A percentile compares a stretch with the other conserved stretches of the same genome.
These are phyloP conservation scores for Napeogenes inachia DNA, from an alignment of 2,888 invertebrate genomes.

Conservation along the genomic window DNA sequence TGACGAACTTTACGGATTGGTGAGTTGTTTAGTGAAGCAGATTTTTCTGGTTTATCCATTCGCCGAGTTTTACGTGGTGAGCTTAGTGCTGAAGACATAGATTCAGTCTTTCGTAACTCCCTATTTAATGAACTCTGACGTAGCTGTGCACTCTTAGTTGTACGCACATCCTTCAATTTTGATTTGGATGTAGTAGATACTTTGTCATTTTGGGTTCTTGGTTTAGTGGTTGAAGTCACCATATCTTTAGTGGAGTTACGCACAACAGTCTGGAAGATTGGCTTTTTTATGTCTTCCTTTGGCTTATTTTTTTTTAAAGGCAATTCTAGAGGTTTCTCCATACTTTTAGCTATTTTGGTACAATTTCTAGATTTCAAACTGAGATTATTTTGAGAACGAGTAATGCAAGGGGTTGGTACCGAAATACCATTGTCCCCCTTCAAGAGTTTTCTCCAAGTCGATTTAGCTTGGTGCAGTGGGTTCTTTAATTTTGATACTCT, in stretches of 20 bases:
- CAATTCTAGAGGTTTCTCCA: slow-evolving; percentile 59
- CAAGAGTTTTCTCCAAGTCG: slow-evolving; percentile 60
- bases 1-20: slow-evolving; percentile 71
- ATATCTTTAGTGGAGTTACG: slow-evolving; percentile 56
- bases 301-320: slow-evolving; percentile 51
- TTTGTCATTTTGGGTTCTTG: slow-evolving; percentile 54
- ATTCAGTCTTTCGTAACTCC: slow-evolving; percentile 58
- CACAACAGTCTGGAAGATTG: slow-evolving; percentile 70
- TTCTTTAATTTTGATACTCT: slow-evolving; percentile 50
- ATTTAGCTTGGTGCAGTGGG: slow-evolving; percentile 43
- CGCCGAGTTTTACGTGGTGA: slow-evolving; percentile 69
- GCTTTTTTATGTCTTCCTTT: slow-evolving; percentile 60
- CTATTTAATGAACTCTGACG: slow-evolving; percentile 68
- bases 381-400: slow-evolving; percentile 53
- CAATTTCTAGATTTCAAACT: slow-evolving; percentile 56
- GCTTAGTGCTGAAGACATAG: slow-evolving; percentile 57
- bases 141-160: slow-evolving; percentile 56
- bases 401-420: slow-evolving; percentile 50
- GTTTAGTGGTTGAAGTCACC: slow-evolving; percentile 52
- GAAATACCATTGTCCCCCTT: slow-evolving; percentile 57
- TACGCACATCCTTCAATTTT: slow-evolving; percentile 53
- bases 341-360: slow-evolving; percentile 52
- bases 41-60: slow-evolving; percentile 67
- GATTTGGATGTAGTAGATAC: slow-evolving; percentile 52
- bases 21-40: slow-evolving; percentile 67